Percentiles rank a stretch among this genome's conserved stretches.
Conservation (phyloP, 2,113 vertebrate genomes). For the Paradisaea rubra region DNA sequence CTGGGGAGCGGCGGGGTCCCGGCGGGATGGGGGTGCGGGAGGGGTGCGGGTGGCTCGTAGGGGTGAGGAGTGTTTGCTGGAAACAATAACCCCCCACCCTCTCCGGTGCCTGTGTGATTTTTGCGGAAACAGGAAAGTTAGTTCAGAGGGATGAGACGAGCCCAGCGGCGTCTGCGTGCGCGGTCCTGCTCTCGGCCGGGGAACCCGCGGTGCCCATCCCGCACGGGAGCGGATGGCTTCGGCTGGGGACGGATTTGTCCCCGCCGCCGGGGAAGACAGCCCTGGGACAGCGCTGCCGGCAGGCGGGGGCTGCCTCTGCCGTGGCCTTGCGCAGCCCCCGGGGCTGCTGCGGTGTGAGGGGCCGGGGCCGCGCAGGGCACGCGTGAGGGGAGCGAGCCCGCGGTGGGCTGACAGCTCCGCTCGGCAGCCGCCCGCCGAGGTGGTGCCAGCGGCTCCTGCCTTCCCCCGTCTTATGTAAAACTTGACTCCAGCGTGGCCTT, state of each 20-base stretch:
- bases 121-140: conserved; percentile 34
- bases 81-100: neutral
- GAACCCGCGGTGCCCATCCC: neutral
- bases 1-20: neutral
- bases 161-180: neutral
- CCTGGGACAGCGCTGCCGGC: neutral
- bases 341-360: neutral
- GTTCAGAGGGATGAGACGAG: neutral
- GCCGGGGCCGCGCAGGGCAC: neutral
- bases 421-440: neutral
- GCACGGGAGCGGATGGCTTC: neutral
- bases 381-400: neutral
- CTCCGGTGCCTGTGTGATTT: neutral
- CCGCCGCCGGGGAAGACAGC: no score
- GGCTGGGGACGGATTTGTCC: neutral
- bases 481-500: neutral
- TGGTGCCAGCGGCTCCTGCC: neutral
- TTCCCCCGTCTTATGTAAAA: neutral
- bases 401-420: neutral
- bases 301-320: neutral
- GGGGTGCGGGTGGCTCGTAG: neutral
- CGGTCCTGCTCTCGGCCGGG: neutral
- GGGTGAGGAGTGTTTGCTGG: neutral
- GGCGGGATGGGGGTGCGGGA: neutral
- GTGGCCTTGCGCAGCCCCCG: neutral